phyloP scores from a whole-genome alignment of 2,113 vertebrate species.

The Isurus oxyrinchus region DNA sequence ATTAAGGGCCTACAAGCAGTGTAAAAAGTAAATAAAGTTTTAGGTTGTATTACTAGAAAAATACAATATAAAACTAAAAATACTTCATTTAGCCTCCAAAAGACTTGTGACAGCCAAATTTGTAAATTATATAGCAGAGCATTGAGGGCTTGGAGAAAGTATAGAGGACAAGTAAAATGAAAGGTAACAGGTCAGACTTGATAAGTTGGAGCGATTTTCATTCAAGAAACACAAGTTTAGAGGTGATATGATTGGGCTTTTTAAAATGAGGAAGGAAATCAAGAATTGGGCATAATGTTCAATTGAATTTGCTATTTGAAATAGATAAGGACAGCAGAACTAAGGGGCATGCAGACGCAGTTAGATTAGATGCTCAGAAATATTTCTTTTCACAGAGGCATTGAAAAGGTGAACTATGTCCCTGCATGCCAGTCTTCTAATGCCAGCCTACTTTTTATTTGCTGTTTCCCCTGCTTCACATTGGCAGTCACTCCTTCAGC shows the following conservation, averaged over 20 bases:
- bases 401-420: not conserved
- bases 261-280: not conserved
- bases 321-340: not conserved
- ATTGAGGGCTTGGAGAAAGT: not conserved
- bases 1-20: not conserved
- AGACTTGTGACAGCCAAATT: not conserved
- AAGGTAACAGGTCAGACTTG: not conserved
- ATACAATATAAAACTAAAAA: not conserved
- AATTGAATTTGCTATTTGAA: not conserved
- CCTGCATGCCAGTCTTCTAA: not conserved
- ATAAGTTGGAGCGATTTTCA: not conserved
- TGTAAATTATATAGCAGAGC: not conserved
- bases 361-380: not conserved
- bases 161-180: not conserved
- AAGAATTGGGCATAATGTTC: not conserved
- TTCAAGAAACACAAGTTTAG: not conserved
- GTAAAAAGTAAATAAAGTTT: not conserved
- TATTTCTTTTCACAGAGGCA: not conserved
- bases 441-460: not conserved
- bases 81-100: not conserved
- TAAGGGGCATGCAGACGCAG: not conserved
- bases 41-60: not conserved
- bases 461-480: not conserved
- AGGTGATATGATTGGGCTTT: not conserved
- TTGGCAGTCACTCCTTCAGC: not conserved